Percentiles rank a stretch among this genome's conserved stretches.
Conservation (phyloP, 2,888 invertebrate species). For the Spatulosminthurus flaviceps region DNA sequence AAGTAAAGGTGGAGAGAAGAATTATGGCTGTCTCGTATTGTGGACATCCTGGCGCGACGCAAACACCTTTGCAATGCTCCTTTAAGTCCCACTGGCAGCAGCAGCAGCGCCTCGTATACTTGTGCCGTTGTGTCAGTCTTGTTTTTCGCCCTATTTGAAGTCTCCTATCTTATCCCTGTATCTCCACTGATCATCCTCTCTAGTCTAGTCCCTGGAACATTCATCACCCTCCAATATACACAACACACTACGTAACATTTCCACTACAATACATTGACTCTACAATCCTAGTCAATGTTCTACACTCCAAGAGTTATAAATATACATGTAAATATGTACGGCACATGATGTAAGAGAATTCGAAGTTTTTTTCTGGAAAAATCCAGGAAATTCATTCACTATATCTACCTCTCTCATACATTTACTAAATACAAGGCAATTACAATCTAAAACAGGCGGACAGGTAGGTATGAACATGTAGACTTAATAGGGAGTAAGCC, state of each 20-base stretch:
- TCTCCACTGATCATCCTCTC: conserved; percentile 57
- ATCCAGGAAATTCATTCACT: background rate
- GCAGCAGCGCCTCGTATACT: conserved; percentile 31
- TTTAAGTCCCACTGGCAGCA: conserved; percentile 39
- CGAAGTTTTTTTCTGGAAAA: background rate
- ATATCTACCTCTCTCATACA: background rate
- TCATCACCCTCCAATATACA: conserved; percentile 52
- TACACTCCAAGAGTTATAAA: too few species aligned
- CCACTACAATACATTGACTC: background rate
- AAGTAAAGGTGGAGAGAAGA: conserved; percentile 60
- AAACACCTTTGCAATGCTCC: conserved; percentile 50
- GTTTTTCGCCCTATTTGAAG: conserved; percentile 62
- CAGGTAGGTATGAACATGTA: background rate
- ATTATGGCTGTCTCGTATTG: conserved; percentile 61
- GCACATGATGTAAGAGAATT: background rate
- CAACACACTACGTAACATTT: background rate
- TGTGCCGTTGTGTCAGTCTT: conserved; percentile 41
- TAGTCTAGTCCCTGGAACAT: conserved; percentile 52
- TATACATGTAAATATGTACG: background rate
- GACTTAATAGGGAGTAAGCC: background rate
- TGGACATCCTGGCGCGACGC: conserved; percentile 63
- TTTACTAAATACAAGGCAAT: background rate
- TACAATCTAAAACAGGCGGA: background rate
- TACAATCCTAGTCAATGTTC: background rate
- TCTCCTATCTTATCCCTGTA: conserved; percentile 58